Conservation (phyloP, 2,113 vertebrate species). For the Globicephala melas region DNA sequence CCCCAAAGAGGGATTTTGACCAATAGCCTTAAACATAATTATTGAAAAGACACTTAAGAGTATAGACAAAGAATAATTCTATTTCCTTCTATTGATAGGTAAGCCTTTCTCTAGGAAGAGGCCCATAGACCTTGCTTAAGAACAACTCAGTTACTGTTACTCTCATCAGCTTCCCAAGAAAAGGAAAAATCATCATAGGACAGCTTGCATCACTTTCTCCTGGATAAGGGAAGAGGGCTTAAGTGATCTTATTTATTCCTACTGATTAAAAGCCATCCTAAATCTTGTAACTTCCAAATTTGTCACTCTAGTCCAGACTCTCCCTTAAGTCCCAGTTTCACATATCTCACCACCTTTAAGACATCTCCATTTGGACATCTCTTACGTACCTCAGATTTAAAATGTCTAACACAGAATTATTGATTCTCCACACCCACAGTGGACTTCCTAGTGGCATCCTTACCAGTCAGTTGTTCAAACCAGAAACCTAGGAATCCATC, state of each 20-base stretch:
- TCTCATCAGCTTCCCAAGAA: background rate
- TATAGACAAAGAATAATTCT: background rate
- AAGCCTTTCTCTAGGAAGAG: background rate
- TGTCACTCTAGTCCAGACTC: background rate
- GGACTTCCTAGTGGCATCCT: background rate
- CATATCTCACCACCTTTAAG: background rate
- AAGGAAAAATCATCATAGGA: background rate
- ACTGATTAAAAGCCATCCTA: background rate
- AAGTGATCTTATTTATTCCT: background rate
- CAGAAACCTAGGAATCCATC: background rate
- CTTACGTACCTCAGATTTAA: background rate
- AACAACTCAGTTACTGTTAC: background rate
- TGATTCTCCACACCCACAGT: background rate
- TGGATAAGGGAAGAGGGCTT: background rate
- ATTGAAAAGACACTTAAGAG: background rate
- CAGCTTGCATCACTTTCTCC: background rate
- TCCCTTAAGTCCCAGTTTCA: background rate
- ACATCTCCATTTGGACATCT: background rate
- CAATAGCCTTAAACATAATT: background rate
- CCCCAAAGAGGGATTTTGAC: background rate
- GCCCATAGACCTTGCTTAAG: background rate
- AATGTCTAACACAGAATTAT: background rate
- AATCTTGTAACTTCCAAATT: background rate
- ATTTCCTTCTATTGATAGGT: background rate
- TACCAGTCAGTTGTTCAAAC: background rate